These are phyloP conservation scores for Parazoanthus swiftii DNA, from an alignment of 92 coral and sea anemone species.

Conservation along the genomic window DNA sequence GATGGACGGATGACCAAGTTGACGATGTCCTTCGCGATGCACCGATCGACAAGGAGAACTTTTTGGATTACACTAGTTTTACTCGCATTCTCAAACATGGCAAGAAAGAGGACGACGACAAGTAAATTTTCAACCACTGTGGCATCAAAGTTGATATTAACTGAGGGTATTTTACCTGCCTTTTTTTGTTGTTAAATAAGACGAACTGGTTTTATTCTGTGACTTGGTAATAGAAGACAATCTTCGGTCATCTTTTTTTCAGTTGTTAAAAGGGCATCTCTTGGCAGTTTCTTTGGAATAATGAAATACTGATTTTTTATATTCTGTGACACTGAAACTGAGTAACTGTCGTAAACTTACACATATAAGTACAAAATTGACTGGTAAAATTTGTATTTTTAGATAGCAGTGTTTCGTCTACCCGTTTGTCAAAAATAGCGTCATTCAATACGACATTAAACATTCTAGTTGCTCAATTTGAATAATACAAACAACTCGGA, in stretches of 20 bases:
- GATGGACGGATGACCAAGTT: constrained; percentile 92
- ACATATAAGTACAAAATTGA: not conserved
- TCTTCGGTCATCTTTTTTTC: not conserved
- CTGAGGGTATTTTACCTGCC: not conserved
- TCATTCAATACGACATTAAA: constrained; percentile 11
- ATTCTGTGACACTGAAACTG: not conserved
- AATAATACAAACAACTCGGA: constrained; percentile 20
- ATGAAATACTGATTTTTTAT: not conserved
- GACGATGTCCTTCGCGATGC: constrained; percentile 99
- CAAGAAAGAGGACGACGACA: constrained; percentile 89
- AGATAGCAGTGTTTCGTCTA: not conserved
- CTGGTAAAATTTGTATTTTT: not conserved
- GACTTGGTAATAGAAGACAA: not conserved
- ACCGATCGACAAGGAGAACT: constrained; percentile 91
- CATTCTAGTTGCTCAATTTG: not conserved
- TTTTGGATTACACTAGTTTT: constrained; percentile 80
- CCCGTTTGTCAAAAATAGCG: not conserved
- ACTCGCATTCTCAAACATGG: constrained; percentile 97
- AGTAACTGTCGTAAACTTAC: not conserved
- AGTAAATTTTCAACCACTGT: not conserved
- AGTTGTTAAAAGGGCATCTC: not conserved
- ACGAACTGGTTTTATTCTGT: constrained; percentile 8
- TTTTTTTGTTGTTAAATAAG: not conserved
- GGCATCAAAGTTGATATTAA: not conserved
- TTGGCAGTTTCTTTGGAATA: not conserved